Evolutionary conservation across 2,888 invertebrate species (phyloP), one percentile per base, ranked within the genome.

Genomic region (Diarsia brunnea): DNA sequence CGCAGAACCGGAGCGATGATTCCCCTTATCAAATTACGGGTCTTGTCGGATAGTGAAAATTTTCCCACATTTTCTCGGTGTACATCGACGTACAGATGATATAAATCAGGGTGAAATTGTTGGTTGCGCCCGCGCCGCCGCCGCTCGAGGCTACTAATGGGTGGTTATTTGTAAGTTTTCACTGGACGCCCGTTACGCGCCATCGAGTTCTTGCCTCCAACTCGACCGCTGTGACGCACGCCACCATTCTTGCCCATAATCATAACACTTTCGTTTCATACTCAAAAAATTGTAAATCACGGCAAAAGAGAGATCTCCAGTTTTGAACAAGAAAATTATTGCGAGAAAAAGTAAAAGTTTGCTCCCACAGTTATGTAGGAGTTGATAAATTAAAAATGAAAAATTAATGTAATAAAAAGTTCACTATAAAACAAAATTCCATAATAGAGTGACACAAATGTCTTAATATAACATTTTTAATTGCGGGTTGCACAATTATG

Each of bases 41-140:
- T 92, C 91, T 92, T 88, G 90, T 91, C 89, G 90, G 91, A 91
- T 92, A 94, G 95, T 95, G 95, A 95, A 96, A 95, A 96, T 95
- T 93, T 96, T 95, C 95, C 95, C 95, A 95, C 95, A 95, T 96
- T 96, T 96, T 96, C 96, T 96, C 92, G 92, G 87, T 88, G 91
- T 90, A 89, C 91, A 90, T 91, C 92, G 91, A 82, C 87, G 89
- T 87, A 86, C 89, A 90, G 95, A 96, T 96, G 94, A 95, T 96
- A 96, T 95, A 95, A 94, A 96, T 96, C 96, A 95, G 95, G 93
- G 92, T 91, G 94, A 95, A 95, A 96, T 96, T 95, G 93, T 92
- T 91, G 92, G 94, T 93, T 94, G 91, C 87, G 88, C 88, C 81
- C 75, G 90, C 90, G 89, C 89, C 91, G 95, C 95, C 90, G 91